Evolutionary conservation across 2,797 vertebrate genomes (phyloP), one percentile per base, ranked within the genome.

Genomic region (Hipposideros larvatus): DNA sequence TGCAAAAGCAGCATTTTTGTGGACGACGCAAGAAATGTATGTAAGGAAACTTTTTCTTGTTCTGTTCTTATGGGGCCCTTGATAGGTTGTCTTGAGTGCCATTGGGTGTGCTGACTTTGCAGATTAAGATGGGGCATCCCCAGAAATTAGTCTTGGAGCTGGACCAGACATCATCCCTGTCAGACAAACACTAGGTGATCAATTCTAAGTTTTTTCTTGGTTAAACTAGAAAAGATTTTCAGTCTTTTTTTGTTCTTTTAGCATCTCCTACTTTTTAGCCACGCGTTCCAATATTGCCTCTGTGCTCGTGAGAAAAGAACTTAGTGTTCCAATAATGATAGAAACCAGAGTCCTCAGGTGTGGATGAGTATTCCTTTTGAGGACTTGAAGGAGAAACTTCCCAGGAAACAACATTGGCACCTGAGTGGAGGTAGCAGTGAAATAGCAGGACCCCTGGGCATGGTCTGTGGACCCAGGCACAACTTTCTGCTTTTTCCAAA

Each of bases 1-100:
- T 98, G 94, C 99, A 98, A 98, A 99, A 98, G 98, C 99, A 99
- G 96, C 99, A 99, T 98, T 99, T 99, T 99, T 99, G 99, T 99
- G 99, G 99, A 99, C 99, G 98, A 98, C 99, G 99, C 99, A 99
- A 99, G 99, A 99, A 99, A 99, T 99, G 99, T 99, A 99, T 99
- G 99, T 99, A 99, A 99, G 99, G 99, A 99, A 99, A 99, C 98
- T 98, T 99, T 98, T 96, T 98, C 96, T 98, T 95, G 79, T 98
- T 98, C 84, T 97, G 77, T 94, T 93, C 77, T 78, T 43, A 70
- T 77, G 55, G 97, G 96, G 93, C 75, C 28, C 65, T 85, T 11
- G 0, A 0, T 5, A 8, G 65, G 80, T 55, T 82, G 73, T 43
- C 70, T 84, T 71, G 61, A 43, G 78, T 24, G 57, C 65, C 28